phyloP scores from a whole-genome alignment of 1,140 invertebrate species.

The Papilio glaucus region DNA sequence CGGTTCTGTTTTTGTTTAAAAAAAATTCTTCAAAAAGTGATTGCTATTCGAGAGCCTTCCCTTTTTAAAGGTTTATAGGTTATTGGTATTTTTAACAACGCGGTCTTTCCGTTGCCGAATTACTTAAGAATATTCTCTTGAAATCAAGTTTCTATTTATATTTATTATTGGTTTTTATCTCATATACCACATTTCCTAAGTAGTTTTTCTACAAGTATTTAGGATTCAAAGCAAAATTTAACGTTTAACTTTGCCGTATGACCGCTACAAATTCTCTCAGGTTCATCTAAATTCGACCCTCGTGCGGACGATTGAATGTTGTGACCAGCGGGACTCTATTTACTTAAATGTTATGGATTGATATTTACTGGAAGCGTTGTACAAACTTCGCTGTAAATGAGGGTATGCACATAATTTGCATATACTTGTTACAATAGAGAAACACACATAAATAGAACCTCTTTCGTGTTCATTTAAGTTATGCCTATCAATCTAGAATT shows the following conservation, averaged over 20 bases:
- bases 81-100: too few relatives aligned
- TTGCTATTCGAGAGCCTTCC: too few relatives aligned
- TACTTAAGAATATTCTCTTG: too few relatives aligned
- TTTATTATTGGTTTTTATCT: too few relatives aligned
- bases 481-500: not conserved
- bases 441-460: too few relatives aligned
- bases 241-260: not conserved
- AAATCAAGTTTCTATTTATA: too few relatives aligned
- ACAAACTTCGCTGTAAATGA: not conserved
- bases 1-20: too few relatives aligned
- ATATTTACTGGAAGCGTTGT: slow-evolving; percentile 3
- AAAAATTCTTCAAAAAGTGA: too few relatives aligned
- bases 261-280: slow-evolving; percentile 24
- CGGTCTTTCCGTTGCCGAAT: too few relatives aligned
- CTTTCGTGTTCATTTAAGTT: too few relatives aligned
- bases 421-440: too few relatives aligned
- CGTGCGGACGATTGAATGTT: slow-evolving; percentile 29
- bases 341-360: slow-evolving; percentile 23
- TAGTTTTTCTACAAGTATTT: not conserved
- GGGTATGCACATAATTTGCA: not conserved
- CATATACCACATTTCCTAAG: not conserved
- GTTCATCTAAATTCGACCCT: slow-evolving; percentile 22
- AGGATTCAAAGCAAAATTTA: not conserved
- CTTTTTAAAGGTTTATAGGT: too few relatives aligned
- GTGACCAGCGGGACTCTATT: slow-evolving; percentile 17